phyloP scores from a whole-genome alignment of 2,113 vertebrate genomes.

The Panthera tigris region DNA sequence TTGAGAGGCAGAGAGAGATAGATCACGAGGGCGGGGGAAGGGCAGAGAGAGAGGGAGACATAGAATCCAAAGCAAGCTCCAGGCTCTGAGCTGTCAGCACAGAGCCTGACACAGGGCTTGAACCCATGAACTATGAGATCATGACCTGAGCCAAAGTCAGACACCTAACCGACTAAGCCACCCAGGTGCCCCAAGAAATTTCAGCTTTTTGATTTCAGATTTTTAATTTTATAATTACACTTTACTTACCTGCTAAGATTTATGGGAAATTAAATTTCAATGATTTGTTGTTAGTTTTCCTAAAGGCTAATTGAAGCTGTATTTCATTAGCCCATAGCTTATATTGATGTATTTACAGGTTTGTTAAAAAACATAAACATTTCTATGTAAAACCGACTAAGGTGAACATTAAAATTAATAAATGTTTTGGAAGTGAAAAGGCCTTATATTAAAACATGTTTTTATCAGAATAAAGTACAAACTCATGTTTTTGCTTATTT shows the following conservation, averaged over 20 bases:
- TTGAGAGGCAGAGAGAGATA: no score
- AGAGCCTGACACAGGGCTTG: no score
- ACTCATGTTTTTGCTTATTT: neutral
- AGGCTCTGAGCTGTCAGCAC: no score
- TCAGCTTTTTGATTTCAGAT: conserved; percentile 58
- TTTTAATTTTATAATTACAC: conserved; percentile 58
- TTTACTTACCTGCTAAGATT: conserved; percentile 47
- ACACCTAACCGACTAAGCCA: no score
- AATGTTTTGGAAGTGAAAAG: conserved; percentile 25
- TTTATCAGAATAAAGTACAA: neutral
- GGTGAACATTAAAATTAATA: conserved; percentile 33
- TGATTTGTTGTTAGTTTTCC: neutral
- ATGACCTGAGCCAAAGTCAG: no score
- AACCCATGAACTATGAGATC: no score
- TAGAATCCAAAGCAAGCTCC: no score
- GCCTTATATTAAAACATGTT: neutral
- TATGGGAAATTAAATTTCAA: conserved; percentile 10
- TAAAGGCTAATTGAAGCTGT: conserved; percentile 27
- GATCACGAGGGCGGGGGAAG: no score
- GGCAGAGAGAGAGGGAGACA: no score
- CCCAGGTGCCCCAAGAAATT: neutral
- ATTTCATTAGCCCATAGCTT: conserved; percentile 23
- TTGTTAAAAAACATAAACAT: conserved; percentile 34
- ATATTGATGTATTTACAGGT: neutral
- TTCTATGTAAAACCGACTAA: neutral